Percentiles rank a stretch among this genome's conserved stretches.
These are phyloP conservation scores for Entomyzon cyanotis DNA, from an alignment of 2,113 vertebrate genomes.

Conservation along the genomic window DNA sequence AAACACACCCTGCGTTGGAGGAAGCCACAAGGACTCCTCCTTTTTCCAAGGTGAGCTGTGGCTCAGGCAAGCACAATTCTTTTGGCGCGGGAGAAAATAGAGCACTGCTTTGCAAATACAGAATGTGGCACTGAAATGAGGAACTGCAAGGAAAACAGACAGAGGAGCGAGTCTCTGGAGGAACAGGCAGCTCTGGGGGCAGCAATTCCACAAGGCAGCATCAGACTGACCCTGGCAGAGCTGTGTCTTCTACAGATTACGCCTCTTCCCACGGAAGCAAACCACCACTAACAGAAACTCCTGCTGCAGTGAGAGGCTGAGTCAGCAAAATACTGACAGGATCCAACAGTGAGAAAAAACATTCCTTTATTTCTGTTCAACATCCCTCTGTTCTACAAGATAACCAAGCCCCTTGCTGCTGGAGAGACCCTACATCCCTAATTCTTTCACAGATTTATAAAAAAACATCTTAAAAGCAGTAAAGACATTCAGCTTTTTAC, in stretches of 20 bases:
- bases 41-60: not conserved
- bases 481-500: not conserved
- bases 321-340: not conserved
- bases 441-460: not conserved
- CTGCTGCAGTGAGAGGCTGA: not conserved
- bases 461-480: not conserved
- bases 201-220: fast-evolving
- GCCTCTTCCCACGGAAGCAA: not conserved
- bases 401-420: not conserved
- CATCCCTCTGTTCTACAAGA: not conserved
- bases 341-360: not conserved
- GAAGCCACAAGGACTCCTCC: not conserved
- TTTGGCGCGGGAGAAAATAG: not conserved
- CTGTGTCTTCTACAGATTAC: not conserved
- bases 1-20: not conserved
- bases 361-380: not conserved
- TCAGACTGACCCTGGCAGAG: not conserved
- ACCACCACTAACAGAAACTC: not conserved
- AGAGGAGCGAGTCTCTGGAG: not conserved
- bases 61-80: not conserved
- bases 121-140: not conserved
- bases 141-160: not conserved
- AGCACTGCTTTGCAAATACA: not conserved
- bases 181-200: not conserved
- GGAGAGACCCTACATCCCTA: not conserved